Base-by-base conservation (phyloP, 2,888 invertebrate genomes). In the Ommatoiulus sabulosus region DNA sequence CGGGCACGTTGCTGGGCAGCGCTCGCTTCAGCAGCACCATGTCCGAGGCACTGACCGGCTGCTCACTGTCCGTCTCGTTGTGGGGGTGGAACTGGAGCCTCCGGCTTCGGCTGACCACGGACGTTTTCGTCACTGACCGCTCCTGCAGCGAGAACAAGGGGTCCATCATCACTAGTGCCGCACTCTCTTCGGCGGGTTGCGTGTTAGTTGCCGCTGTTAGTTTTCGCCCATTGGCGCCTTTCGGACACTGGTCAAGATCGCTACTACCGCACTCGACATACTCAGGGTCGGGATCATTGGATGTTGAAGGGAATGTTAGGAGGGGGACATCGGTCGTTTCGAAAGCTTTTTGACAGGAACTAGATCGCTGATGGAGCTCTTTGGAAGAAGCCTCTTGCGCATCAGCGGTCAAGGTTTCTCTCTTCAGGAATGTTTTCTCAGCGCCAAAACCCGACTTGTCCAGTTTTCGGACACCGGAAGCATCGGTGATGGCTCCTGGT, bases 81-180 rank as follows among this genome's bases (percentile, higher is more conserved):
- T 52, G 12, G 20, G 87, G 86, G 86, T 84, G 63, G 88, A 88
- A 88, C 44, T 84, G 46, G 43, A 88, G 84, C 35, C 88, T 46
- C 12, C 84, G 85, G 44, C 88, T 88, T 12, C 88, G 88, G 52
- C 84, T 88, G 52, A 88, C 88, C 12, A 43, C 57, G 86, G 86
- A 46, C 57, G 86, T 35, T n/a, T 12, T 88, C 57, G 63, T 86
- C 86, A 15, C 57, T 24, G 57, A 35, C 57, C 46, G 86, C 17
- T 63, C 87, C 87, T 87, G 87, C 35, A 87, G 72, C n/a, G 87
- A 87, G 20, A 87, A 87, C 87, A 87, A 87, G 44, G 44, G 20
- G n/a, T 46, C 87, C 48, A 24, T 48, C 87, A 87, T 85, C 46
- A 20, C 63, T 63, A 17, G 20, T 7, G n/a, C 57, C 17, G 12